These are phyloP conservation scores for Halisarca cf. caerulea DNA, from an alignment of 37 sponge, comb jelly and placozoan genomes.

Conservation along the genomic window DNA sequence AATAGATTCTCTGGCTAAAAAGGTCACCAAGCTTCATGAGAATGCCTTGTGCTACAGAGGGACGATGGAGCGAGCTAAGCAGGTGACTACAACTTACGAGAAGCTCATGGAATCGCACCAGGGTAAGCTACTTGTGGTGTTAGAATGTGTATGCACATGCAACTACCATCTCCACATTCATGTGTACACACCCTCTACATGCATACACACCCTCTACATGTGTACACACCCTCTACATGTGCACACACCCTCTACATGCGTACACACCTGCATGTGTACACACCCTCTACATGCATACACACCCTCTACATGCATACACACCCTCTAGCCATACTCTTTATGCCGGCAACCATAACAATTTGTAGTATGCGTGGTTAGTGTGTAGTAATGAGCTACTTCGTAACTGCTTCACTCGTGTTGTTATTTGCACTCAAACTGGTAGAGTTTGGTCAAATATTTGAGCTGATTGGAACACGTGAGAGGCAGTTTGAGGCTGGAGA, in stretches of 20 bases:
- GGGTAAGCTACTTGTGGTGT: not conserved
- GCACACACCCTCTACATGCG: not conserved
- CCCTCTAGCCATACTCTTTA: too few species aligned
- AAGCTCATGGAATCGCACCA: constrained; percentile 12
- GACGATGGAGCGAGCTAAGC: constrained; percentile 3
- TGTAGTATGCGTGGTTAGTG: not conserved
- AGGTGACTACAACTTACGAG: constrained; percentile 22
- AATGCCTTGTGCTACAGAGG: constrained; percentile 82
- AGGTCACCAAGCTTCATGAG: constrained; percentile 75
- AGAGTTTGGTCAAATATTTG: constrained; percentile 84
- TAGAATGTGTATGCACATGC: not conserved
- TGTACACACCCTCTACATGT: not conserved
- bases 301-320: too few species aligned
- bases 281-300: too few species aligned
- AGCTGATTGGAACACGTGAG: constrained; percentile 78
- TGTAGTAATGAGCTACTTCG: not conserved
- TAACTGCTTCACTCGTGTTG: not conserved
- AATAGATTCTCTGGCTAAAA: constrained; percentile 80
- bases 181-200: not conserved
- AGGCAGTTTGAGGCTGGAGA: constrained; percentile 77
- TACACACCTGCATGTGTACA: too few species aligned
- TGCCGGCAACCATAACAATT: not conserved
- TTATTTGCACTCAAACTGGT: too few species aligned
- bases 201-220: not conserved
- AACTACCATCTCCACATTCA: not conserved